Evolutionary conservation across 2,113 vertebrate genomes (phyloP).

Genomic region (Psephotus haematonotus): DNA sequence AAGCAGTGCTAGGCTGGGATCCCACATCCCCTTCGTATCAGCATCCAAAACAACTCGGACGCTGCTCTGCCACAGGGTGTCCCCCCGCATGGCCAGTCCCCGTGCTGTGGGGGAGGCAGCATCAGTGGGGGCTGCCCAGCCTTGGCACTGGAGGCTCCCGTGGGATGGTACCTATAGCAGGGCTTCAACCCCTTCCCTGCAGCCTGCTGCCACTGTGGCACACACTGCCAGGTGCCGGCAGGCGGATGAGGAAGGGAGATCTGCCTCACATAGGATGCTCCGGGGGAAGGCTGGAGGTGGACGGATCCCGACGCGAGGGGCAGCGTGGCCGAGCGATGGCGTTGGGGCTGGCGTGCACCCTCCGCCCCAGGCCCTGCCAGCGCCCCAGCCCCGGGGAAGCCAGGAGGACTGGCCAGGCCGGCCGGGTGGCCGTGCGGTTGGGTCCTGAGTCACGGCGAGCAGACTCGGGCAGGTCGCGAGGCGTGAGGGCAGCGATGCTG

Average conservation of each 20-base stretch:
- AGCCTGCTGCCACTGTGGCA: not conserved
- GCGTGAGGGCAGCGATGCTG: not conserved
- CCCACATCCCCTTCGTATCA: not conserved
- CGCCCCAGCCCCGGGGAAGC: not conserved
- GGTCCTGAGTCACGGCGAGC: slow-evolving; percentile 4
- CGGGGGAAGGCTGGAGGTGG: fast-evolving
- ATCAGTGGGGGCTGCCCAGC: not conserved
- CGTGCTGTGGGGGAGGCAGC: not conserved
- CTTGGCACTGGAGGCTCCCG: fast-evolving
- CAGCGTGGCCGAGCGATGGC: not conserved
- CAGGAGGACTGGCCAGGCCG: slow-evolving; percentile 2
- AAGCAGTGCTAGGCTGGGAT: not conserved
- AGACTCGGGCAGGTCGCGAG: not conserved
- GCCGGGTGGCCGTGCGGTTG: not conserved
- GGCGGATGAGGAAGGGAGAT: not conserved
- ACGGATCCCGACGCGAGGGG: fast-evolving
- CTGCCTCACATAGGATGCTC: not conserved
- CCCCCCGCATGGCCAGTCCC: fast-evolving
- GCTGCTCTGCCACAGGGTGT: not conserved
- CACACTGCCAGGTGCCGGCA: not conserved
- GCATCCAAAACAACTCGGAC: not conserved
- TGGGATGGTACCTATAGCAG: fast-evolving
- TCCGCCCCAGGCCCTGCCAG: not conserved
- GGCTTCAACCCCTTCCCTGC: not conserved
- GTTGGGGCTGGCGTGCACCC: not conserved